These are phyloP conservation scores for Volucella inflata DNA, from an alignment of 2,888 invertebrate species.

Conservation along the genomic window DNA sequence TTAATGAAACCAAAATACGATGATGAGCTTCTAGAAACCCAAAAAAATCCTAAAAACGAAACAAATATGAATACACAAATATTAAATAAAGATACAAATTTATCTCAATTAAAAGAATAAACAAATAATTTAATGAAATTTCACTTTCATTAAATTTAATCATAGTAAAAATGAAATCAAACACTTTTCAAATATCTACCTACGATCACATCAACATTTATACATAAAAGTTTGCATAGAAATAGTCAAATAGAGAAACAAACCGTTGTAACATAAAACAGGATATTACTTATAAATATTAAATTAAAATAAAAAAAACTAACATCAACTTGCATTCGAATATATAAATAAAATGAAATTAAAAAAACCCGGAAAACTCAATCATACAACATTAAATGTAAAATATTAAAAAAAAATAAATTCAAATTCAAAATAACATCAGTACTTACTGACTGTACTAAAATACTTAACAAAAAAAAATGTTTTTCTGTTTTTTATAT, in stretches of 20 bases:
- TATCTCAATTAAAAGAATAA: constrained; percentile 6
- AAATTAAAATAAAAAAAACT: constrained; percentile 3
- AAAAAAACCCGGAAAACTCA: constrained; percentile 62
- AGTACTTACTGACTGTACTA: background rate
- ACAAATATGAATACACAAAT: constrained; percentile 5
- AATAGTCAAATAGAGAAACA: constrained; percentile 33
- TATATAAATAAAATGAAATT: too few relatives aligned
- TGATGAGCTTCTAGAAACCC: constrained; percentile 65
- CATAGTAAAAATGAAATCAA: constrained; percentile 11
- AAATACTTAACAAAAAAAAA: constrained; percentile 15
- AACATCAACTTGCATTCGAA: constrained; percentile 28
- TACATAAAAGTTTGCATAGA: constrained; percentile 20
- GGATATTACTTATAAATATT: constrained; percentile 37
- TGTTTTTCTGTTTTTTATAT: constrained; percentile 52
- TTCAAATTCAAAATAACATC: constrained; percentile 15
- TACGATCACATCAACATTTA: constrained; percentile 50
- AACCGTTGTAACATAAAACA: constrained; percentile 55
- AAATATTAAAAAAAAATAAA: constrained; percentile 35
- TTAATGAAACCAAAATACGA: constrained; percentile 52
- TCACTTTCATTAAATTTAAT: constrained; percentile 48
- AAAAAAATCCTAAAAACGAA: constrained; percentile 28
- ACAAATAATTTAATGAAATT: constrained; percentile 16
- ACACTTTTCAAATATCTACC: constrained; percentile 38
- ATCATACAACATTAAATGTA: constrained; percentile 62
- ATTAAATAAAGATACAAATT: constrained; percentile 11